These are phyloP conservation scores for Pammene aurita DNA, from an alignment of 2,888 invertebrate genomes.

Conservation along the genomic window DNA sequence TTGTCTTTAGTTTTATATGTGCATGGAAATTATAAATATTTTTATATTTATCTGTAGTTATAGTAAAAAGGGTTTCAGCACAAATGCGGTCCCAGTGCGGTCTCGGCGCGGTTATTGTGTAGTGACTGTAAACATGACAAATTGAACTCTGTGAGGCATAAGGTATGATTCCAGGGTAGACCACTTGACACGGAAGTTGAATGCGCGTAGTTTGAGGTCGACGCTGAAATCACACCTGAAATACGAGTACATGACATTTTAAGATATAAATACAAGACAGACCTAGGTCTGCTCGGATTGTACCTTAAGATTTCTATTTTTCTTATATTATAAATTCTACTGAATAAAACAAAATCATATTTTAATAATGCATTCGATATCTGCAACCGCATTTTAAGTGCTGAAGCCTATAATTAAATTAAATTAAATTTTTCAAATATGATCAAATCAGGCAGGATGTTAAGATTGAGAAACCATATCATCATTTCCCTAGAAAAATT, in stretches of 20 bases:
- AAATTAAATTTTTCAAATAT: too few relatives aligned
- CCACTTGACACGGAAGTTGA: not conserved
- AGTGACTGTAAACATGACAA: constrained; percentile 44
- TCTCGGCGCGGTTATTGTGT: constrained; percentile 49
- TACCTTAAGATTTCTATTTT: too few relatives aligned
- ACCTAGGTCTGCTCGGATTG: not conserved
- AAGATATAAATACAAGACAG: not conserved
- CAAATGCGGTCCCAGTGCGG: constrained; percentile 8
- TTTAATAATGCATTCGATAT: not conserved
- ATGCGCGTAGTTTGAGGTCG: constrained; percentile 8
- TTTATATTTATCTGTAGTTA: constrained; percentile 57
- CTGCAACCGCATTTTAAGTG: not conserved
- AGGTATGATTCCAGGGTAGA: not conserved
- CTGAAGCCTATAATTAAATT: not conserved
- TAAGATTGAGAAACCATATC: too few relatives aligned
- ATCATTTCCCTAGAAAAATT: too few relatives aligned
- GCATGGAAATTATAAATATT: constrained; percentile 77
- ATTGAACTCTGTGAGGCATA: not conserved
- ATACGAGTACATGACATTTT: not conserved
- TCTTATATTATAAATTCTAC: not conserved
- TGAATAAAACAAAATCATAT: not conserved
- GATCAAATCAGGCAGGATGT: too few relatives aligned
- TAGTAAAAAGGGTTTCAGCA: constrained; percentile 45
- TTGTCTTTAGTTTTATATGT: constrained; percentile 82
- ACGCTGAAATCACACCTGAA: constrained; percentile 13